Evolutionary conservation across 2,888 invertebrate genomes (phyloP).

Genomic region (Apamea anceps): DNA sequence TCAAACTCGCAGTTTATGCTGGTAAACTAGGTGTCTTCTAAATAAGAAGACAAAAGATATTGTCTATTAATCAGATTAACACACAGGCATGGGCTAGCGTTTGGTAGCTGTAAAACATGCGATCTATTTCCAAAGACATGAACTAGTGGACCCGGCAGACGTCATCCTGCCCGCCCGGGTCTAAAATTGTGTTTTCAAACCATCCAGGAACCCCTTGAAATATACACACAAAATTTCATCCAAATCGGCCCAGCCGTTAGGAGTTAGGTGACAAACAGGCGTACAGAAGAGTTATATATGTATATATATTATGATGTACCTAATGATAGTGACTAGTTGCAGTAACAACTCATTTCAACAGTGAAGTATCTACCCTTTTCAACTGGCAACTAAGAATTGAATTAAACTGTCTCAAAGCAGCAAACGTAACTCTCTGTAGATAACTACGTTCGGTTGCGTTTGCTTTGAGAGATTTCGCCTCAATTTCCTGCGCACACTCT

Average conservation of each 20-base stretch:
- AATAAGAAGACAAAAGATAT: too few relatives aligned
- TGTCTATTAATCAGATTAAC: not conserved
- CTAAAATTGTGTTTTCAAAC: too few relatives aligned
- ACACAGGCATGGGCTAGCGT: not conserved
- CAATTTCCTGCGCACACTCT: slow-evolving; percentile 1
- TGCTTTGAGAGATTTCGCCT: slow-evolving; percentile 1
- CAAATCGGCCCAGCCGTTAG: too few relatives aligned
- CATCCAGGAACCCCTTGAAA: too few relatives aligned
- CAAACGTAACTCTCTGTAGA: not conserved
- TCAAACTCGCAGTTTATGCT: not conserved
- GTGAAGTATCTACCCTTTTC: not conserved
- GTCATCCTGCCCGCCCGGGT: too few relatives aligned
- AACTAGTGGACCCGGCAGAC: too few relatives aligned
- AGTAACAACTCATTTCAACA: slow-evolving; percentile 3
- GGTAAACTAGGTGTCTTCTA: not conserved
- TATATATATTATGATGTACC: too few relatives aligned
- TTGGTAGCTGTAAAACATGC: not conserved
- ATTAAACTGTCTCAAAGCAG: slow-evolving; percentile 15
- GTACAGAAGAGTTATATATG: too few relatives aligned
- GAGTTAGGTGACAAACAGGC: too few relatives aligned
- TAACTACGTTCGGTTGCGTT: not conserved
- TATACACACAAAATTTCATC: too few relatives aligned
- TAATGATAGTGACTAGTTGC: not conserved
- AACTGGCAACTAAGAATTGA: not conserved
- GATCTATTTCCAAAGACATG: not conserved